These are phyloP conservation scores for Hucho hucho DNA, from an alignment of 2,113 vertebrate species.

Conservation along the genomic window DNA sequence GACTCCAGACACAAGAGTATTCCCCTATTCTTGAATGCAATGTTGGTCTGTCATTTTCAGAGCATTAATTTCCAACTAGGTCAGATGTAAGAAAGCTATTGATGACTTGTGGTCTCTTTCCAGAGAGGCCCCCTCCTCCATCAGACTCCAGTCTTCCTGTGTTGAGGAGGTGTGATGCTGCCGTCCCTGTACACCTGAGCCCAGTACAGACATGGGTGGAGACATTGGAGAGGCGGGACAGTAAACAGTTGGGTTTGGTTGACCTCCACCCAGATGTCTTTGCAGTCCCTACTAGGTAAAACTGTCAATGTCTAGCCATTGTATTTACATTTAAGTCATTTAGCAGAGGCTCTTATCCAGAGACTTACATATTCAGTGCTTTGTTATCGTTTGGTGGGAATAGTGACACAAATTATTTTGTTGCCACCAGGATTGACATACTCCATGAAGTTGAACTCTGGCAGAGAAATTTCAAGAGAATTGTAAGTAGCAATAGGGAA, in stretches of 20 bases:
- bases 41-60: too few species aligned
- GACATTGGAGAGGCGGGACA: slow-evolving; percentile 66
- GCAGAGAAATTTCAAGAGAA: slow-evolving; percentile 87
- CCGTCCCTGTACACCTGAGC: slow-evolving; percentile 65
- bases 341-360: neutral
- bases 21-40: too few species aligned
- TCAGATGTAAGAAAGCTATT: too few species aligned
- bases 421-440: slow-evolving; percentile 78
- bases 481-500: slow-evolving; percentile 72
- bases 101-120: slow-evolving; percentile 4
- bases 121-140: slow-evolving; percentile 56
- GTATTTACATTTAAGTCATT: too few species aligned
- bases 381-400: too few species aligned
- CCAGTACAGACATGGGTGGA: slow-evolving; percentile 82
- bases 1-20: too few species aligned
- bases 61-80: too few species aligned
- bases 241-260: slow-evolving; percentile 73
- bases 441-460: slow-evolving; percentile 80
- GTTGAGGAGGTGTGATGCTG: slow-evolving; percentile 71
- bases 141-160: slow-evolving; percentile 66
- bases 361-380: neutral
- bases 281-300: slow-evolving; percentile 78
- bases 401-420: neutral
- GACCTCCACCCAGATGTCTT: slow-evolving; percentile 90
- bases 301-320: too few species aligned